Evolutionary conservation across 2,888 invertebrate species (phyloP).

Genomic region (Metallyticus violacea): DNA sequence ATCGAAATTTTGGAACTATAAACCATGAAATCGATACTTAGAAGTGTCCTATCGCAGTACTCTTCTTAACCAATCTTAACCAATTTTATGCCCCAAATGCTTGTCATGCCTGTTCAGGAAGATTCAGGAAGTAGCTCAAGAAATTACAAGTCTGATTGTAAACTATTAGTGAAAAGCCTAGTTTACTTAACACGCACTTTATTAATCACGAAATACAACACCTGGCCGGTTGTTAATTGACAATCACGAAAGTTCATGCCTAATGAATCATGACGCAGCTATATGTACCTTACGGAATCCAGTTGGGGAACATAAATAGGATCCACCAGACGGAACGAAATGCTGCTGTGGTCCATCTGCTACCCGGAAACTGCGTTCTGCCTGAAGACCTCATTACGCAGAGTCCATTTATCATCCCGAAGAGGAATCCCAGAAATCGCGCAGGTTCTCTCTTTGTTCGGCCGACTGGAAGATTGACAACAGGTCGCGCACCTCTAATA

Average conservation of each 20-base stretch:
- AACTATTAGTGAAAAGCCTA: too few relatives aligned
- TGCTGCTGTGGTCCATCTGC: not conserved
- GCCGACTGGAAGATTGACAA: not conserved
- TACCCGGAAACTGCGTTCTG: not conserved
- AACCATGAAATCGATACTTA: too few relatives aligned
- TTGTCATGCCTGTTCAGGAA: too few relatives aligned
- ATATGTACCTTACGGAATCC: not conserved
- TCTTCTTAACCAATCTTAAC: too few relatives aligned
- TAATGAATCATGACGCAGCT: not conserved
- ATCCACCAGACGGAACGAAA: not conserved
- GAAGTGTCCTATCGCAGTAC: too few relatives aligned
- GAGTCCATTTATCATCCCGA: not conserved
- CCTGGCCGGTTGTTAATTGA: not conserved
- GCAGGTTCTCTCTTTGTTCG: not conserved
- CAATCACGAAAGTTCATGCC: not conserved
- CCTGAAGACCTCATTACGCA: not conserved
- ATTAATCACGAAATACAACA: not conserved
- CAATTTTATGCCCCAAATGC: too few relatives aligned
- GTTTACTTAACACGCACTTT: not conserved
- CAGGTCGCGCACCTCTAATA: not conserved
- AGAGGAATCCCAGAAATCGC: not conserved
- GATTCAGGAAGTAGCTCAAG: too few relatives aligned
- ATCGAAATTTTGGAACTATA: too few relatives aligned
- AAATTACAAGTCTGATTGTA: too few relatives aligned
- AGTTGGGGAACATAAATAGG: not conserved